Conservation (phyloP, 2,888 invertebrate species). For the Nymphalis c-album region DNA sequence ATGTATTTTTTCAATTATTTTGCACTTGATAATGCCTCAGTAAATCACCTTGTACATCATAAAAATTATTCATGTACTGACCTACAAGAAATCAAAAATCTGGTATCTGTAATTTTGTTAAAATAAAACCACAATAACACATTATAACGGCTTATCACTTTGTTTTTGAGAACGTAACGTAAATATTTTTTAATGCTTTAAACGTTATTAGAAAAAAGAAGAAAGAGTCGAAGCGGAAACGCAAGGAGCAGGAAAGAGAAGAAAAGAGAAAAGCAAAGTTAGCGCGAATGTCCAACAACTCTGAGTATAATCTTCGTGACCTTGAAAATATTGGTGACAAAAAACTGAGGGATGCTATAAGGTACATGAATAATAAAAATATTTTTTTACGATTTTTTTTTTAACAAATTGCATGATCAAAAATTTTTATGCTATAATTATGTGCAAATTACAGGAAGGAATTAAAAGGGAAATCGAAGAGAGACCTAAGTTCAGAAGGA, state of each 20-base stretch:
- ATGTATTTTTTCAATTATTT: too few species aligned
- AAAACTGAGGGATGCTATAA: slow-evolving; percentile 85
- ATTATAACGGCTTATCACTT: too few species aligned
- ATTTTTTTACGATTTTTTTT: neutral
- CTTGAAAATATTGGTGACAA: slow-evolving; percentile 83
- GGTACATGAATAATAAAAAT: slow-evolving; percentile 61
- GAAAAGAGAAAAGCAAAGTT: slow-evolving; percentile 86
- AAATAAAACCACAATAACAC: too few species aligned
- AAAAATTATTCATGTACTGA: too few species aligned
- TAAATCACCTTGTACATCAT: too few species aligned
- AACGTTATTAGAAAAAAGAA: slow-evolving; percentile 80
- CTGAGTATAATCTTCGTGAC: slow-evolving; percentile 84
- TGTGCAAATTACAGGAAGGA: slow-evolving; percentile 64
- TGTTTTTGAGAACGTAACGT: too few species aligned
- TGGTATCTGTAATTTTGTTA: too few species aligned
- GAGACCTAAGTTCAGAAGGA: slow-evolving; percentile 75
- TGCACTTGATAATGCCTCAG: too few species aligned
- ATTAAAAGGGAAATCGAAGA: slow-evolving; percentile 73
- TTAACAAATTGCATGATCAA: neutral
- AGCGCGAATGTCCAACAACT: slow-evolving; percentile 75
- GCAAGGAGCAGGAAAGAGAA: slow-evolving; percentile 85
- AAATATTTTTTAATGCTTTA: neutral
- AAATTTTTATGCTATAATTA: neutral
- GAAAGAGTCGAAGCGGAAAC: slow-evolving; percentile 87
- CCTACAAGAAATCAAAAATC: too few species aligned